Percentiles rank a stretch among this genome's conserved stretches.
phyloP scores from a whole-genome alignment of 2,797 vertebrate genomes.

The Xenops minutus region DNA sequence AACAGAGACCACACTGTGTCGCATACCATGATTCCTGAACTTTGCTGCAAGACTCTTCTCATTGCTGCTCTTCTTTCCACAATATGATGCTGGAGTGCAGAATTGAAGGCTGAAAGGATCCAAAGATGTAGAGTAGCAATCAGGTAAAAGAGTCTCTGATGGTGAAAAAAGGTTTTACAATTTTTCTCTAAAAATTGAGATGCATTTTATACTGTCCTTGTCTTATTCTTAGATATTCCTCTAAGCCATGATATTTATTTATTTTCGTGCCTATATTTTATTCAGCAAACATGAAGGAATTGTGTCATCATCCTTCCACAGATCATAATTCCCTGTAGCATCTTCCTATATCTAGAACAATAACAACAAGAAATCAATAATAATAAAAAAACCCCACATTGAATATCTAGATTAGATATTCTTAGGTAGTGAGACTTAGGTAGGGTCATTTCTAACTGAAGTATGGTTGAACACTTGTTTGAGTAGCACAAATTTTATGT shows the following conservation, averaged over 20 bases:
- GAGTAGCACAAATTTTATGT: not conserved
- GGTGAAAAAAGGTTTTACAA: not conserved
- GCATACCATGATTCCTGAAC: not conserved
- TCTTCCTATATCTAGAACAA: not conserved
- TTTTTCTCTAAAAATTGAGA: not conserved
- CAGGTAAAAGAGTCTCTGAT: not conserved
- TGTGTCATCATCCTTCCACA: not conserved
- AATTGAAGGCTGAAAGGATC: not conserved
- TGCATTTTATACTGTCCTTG: not conserved
- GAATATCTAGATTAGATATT: not conserved
- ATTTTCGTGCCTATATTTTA: not conserved
- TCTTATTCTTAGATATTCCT: not conserved
- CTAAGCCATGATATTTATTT: not conserved
- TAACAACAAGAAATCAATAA: not conserved
- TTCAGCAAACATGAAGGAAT: not conserved
- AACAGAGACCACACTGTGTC: fast-evolving
- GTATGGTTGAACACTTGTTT: not conserved
- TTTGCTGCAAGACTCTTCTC: not conserved
- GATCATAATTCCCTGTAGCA: not conserved
- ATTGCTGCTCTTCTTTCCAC: not conserved
- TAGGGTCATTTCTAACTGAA: not conserved
- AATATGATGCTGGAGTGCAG: not conserved
- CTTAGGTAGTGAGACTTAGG: not conserved
- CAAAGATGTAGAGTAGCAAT: too few relatives aligned
- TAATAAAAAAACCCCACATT: not conserved